A percentile compares a stretch with the other conserved stretches of the same genome.
Conservation (phyloP, 37 sponge, comb jelly and placozoan genomes). For the Axinella damicornis region DNA sequence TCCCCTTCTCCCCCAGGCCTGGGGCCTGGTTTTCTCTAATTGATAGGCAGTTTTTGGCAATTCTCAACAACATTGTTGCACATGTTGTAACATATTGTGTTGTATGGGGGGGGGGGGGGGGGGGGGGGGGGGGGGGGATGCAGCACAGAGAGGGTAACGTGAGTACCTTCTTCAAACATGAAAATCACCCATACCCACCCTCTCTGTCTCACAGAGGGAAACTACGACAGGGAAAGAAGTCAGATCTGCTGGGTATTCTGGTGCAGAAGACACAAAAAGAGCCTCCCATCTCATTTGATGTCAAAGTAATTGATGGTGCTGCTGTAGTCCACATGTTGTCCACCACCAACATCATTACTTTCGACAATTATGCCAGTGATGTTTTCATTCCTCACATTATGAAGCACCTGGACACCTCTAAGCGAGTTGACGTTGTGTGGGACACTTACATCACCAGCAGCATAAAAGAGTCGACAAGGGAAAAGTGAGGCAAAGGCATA, state of each 20-base stretch:
- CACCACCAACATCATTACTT: neutral
- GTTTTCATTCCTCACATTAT: constrained; percentile 1
- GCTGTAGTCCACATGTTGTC: constrained; percentile 15
- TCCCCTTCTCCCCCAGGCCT: too few relatives aligned
- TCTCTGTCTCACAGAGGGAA: constrained; percentile 15
- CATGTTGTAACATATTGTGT: too few relatives aligned
- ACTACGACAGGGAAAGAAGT: constrained; percentile 6
- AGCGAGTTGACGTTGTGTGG: neutral
- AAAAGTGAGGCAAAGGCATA: constrained; percentile 9
- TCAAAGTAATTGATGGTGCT: constrained; percentile 24
- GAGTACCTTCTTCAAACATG: constrained; percentile 26
- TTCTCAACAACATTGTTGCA: too few relatives aligned
- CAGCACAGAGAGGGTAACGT: constrained; percentile 12
- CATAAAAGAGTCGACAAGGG: too few relatives aligned
- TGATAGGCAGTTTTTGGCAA: too few relatives aligned
- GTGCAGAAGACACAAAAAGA: neutral
- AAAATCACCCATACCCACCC: constrained; percentile 30
- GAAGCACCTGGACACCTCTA: neutral
- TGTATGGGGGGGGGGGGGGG: too few relatives aligned
- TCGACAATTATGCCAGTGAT: constrained; percentile 3
- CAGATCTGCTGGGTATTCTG: constrained; percentile 22
- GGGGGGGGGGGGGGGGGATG: too few relatives aligned
- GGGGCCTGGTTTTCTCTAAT: too few relatives aligned
- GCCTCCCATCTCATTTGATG: constrained; percentile 10
- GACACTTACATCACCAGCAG: constrained; percentile 2